Conservation (phyloP, 2,113 vertebrate species). For the Hypanus sabinus region DNA sequence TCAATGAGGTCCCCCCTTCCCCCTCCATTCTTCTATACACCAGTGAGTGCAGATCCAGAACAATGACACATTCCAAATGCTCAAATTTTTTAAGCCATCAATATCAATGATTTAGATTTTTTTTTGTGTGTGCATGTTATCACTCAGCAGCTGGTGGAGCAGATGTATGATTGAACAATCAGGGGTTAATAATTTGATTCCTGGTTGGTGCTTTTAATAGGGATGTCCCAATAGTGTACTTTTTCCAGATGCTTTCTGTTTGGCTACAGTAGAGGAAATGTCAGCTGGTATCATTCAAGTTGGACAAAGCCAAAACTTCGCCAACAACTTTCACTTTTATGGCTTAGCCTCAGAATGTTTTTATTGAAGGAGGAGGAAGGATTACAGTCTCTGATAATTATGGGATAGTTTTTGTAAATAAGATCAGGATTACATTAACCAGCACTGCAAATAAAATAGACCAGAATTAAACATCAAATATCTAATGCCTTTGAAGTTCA, state of each 20-base stretch:
- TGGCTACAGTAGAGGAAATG: constrained; percentile 35
- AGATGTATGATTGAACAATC: not conserved
- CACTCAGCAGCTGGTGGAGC: not conserved
- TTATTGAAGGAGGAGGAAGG: constrained; percentile 25
- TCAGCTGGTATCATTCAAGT: constrained; percentile 40
- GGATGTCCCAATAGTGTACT: constrained; percentile 54
- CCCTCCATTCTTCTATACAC: too few species aligned
- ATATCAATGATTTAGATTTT: not conserved
- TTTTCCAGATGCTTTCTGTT: constrained; percentile 34
- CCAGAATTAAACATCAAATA: constrained; percentile 33
- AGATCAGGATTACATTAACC: constrained; percentile 43
- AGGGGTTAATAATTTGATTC: constrained; percentile 7
- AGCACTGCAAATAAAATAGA: constrained; percentile 39
- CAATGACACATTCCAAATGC: too few species aligned
- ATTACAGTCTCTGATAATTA: constrained; percentile 32
- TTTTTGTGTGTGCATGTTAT: not conserved
- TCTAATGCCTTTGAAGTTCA: constrained; percentile 37
- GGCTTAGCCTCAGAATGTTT: constrained; percentile 35
- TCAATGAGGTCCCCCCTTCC: too few species aligned
- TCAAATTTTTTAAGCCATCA: too few species aligned
- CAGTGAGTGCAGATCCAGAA: too few species aligned
- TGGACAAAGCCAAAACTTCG: constrained; percentile 31
- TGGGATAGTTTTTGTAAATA: constrained; percentile 43
- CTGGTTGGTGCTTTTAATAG: constrained; percentile 60
- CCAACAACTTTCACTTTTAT: constrained; percentile 37